Conservation (phyloP, 2,113 vertebrate genomes). For the Mohoua ochrocephala region DNA sequence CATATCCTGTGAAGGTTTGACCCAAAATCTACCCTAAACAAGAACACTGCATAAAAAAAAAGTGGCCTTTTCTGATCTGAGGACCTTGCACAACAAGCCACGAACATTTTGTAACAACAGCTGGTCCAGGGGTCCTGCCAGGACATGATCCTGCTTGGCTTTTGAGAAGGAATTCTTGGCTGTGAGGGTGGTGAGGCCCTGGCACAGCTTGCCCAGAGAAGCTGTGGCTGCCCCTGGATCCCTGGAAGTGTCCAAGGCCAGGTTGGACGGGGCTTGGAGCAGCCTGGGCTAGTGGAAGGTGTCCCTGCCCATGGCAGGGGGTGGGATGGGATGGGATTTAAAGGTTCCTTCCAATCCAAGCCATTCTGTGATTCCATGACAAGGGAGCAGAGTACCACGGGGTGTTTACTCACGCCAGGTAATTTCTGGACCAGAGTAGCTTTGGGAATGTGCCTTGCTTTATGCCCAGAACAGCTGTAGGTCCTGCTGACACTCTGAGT, state of each 20-base stretch:
- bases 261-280: rapidly evolving
- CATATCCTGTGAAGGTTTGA: not conserved
- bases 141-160: not conserved
- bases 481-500: not conserved
- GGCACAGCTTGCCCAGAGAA: not conserved
- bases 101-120: not conserved
- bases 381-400: not conserved
- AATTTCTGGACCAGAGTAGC: not conserved
- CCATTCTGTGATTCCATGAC: not conserved
- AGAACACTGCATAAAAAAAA: not conserved
- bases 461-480: not conserved
- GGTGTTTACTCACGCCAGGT: not conserved
- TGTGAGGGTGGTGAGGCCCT: not conserved
- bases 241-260: not conserved
- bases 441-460: not conserved
- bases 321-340: not conserved
- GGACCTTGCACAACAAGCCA: not conserved
- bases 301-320: not conserved
- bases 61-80: not conserved
- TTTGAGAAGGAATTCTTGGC: not conserved
- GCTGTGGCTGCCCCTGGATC: not conserved
- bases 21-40: not conserved
- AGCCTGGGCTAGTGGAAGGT: not conserved
- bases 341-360: not conserved
- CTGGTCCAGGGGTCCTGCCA: not conserved